phyloP scores from a whole-genome alignment of 2,113 vertebrate genomes.

The Phalacrocorax pelagicus region DNA sequence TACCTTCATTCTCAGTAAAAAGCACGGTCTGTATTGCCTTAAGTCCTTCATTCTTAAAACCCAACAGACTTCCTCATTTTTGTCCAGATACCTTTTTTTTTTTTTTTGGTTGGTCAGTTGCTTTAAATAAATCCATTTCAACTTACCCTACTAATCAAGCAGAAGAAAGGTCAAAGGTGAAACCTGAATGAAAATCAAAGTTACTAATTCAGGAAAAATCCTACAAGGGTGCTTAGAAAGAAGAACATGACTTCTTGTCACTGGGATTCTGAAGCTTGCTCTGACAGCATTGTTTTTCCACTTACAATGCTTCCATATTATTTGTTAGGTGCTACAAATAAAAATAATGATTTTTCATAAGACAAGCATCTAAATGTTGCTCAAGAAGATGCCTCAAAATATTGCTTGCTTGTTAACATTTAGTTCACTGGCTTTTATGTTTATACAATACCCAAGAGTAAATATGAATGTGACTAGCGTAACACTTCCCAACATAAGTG shows the following conservation, averaged over 20 bases:
- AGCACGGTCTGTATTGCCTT: background rate
- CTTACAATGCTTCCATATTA: background rate
- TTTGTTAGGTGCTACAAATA: background rate
- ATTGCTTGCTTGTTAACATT: background rate
- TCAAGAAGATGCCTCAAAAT: background rate
- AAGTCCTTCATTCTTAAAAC: background rate
- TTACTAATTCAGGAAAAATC: background rate
- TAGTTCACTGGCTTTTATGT: background rate
- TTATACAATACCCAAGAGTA: background rate
- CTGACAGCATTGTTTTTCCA: background rate
- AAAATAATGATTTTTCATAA: background rate
- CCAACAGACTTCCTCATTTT: background rate
- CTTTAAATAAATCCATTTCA: background rate
- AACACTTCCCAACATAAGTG: background rate
- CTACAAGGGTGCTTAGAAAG: background rate
- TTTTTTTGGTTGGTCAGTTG: background rate
- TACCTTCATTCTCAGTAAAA: background rate
- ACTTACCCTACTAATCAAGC: background rate
- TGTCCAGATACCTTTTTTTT: background rate
- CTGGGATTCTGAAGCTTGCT: background rate
- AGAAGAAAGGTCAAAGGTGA: background rate
- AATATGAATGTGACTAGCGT: background rate
- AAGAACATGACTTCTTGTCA: background rate
- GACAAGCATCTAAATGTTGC: background rate
- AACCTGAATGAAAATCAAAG: background rate